Conservation (phyloP, 2,888 invertebrate species). For the Phengaris arion region DNA sequence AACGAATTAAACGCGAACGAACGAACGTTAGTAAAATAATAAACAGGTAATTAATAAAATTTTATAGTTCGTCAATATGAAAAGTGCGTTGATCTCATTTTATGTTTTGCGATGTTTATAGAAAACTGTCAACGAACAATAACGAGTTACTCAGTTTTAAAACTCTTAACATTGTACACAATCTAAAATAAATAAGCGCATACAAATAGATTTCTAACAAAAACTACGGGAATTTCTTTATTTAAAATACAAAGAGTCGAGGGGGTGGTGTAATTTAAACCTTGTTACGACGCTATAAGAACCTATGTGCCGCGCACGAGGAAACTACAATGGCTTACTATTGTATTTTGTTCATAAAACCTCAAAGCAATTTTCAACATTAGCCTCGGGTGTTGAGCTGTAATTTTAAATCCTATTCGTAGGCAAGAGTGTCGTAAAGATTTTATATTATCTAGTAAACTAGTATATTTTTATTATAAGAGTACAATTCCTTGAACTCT, state of each 20-base stretch:
- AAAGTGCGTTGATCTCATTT: neutral
- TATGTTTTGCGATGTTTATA: neutral
- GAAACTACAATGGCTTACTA: constrained; percentile 29
- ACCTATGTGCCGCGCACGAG: neutral
- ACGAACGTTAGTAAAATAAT: no score
- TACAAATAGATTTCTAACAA: constrained; percentile 29
- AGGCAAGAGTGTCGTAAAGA: constrained; percentile 31
- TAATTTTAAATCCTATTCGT: constrained; percentile 30
- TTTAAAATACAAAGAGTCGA: constrained; percentile 15
- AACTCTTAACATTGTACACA: constrained; percentile 16
- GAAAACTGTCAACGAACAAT: neutral
- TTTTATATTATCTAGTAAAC: constrained; percentile 30
- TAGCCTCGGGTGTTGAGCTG: constrained; percentile 30
- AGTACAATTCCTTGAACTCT: constrained; percentile 25
- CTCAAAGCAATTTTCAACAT: constrained; percentile 33
- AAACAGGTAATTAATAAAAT: no score
- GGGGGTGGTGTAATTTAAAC: neutral
- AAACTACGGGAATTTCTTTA: constrained; percentile 28
- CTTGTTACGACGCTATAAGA: neutral
- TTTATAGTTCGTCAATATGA: neutral
- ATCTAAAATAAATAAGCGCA: constrained; percentile 23
- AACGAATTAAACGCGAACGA: no score
- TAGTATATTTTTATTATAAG: constrained; percentile 24
- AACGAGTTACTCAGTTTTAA: neutral
- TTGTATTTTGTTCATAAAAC: constrained; percentile 32